Evolutionary conservation across 37 sponge, comb jelly and placozoan genomes (phyloP).

Genomic region (Aphrocallistes beatrix): DNA sequence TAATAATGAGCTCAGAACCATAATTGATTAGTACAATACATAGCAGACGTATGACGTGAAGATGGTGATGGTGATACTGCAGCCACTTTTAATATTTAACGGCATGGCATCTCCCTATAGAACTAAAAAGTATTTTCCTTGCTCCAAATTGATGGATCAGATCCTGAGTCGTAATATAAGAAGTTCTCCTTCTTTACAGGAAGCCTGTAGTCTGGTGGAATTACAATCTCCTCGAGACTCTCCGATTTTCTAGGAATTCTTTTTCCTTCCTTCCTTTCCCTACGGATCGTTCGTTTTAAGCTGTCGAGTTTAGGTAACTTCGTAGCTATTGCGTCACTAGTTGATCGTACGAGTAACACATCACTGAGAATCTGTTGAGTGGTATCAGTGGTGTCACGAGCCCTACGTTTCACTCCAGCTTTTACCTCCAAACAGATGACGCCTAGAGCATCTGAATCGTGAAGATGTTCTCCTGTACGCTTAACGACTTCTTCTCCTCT

Average conservation of each 20-base stretch:
- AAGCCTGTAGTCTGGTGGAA: background rate
- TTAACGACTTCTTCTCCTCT: background rate
- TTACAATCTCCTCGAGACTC: background rate
- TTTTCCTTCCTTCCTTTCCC: background rate
- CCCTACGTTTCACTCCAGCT: slow-evolving; percentile 10
- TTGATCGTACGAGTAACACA: background rate
- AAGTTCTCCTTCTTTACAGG: background rate
- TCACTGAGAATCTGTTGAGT: slow-evolving; percentile 7
- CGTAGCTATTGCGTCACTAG: background rate
- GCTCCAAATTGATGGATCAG: background rate
- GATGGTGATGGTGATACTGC: no score
- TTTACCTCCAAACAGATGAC: slow-evolving; percentile 12
- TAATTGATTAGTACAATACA: no score
- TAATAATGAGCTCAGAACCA: no score
- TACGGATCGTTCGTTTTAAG: background rate
- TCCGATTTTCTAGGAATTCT: background rate
- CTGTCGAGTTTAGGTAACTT: slow-evolving; percentile 16
- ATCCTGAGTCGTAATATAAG: background rate
- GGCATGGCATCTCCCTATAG: no score
- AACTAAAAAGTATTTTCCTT: no score
- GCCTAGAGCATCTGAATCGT: background rate
- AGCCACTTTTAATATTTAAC: no score
- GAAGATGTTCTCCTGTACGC: slow-evolving; percentile 18
- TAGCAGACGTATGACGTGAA: no score
- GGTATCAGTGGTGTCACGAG: background rate